A percentile compares a stretch with the other conserved stretches of the same genome.
Evolutionary conservation across 2,797 vertebrate genomes (phyloP).

Genomic region (Streptopelia turtur): DNA sequence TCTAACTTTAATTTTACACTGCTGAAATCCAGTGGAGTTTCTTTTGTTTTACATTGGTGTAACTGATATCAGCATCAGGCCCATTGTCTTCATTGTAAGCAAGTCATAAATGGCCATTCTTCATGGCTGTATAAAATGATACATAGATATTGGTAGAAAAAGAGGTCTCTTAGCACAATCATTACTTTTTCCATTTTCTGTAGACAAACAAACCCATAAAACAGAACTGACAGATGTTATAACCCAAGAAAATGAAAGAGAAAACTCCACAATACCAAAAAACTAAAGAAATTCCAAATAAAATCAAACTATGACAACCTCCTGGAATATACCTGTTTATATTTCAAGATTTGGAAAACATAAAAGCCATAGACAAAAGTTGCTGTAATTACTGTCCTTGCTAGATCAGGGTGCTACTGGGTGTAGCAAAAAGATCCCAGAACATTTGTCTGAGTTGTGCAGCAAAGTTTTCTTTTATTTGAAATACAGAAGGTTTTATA

Average conservation of each 20-base stretch:
- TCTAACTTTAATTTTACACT: background rate
- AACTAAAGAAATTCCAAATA: constrained; percentile 37
- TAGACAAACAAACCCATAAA: constrained; percentile 69
- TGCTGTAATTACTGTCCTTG: background rate
- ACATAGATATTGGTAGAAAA: constrained; percentile 42
- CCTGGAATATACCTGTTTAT: background rate
- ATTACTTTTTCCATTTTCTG: constrained; percentile 71
- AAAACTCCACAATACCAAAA: constrained; percentile 4
- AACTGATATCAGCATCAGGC: background rate
- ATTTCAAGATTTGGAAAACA: background rate
- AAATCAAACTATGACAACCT: background rate
- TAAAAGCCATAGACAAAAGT: background rate
- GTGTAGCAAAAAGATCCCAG: background rate
- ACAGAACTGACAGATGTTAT: constrained; percentile 63
- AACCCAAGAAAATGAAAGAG: constrained; percentile 63
- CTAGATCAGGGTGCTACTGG: background rate
- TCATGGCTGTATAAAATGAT: constrained; percentile 64
- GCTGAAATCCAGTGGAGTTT: background rate
- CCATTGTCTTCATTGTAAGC: constrained; percentile 1
- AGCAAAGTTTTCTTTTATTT: background rate
- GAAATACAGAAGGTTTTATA: background rate
- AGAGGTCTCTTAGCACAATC: constrained; percentile 38
- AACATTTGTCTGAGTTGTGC: background rate
- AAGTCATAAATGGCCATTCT: constrained; percentile 39
- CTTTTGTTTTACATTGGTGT: background rate